These are phyloP conservation scores for Propithecus coquereli DNA, from an alignment of 2,113 vertebrate species.

Conservation along the genomic window DNA sequence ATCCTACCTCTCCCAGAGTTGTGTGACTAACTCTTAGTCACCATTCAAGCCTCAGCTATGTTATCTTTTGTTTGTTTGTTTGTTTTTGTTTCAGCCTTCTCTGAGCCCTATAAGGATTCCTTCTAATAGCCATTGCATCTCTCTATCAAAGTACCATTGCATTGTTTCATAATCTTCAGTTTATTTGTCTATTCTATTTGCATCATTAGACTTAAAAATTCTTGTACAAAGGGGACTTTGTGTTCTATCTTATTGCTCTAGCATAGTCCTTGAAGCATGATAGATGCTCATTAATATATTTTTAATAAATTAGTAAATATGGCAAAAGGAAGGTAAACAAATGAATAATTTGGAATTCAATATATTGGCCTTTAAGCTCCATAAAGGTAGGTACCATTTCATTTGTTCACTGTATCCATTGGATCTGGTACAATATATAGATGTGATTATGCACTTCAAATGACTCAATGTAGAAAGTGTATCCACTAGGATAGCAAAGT, in stretches of 20 bases:
- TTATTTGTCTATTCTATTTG: not conserved
- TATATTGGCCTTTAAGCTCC: not conserved
- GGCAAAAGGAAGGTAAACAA: not conserved
- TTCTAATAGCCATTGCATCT: not conserved
- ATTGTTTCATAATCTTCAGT: not conserved
- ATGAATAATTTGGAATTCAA: not conserved
- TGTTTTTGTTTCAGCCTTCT: not conserved
- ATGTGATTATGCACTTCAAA: not conserved
- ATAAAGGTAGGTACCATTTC: not conserved
- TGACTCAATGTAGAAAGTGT: not conserved
- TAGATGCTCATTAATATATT: not conserved
- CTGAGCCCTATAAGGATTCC: not conserved
- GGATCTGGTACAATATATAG: not conserved
- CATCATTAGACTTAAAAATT: not conserved
- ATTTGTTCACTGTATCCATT: not conserved
- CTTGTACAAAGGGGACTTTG: not conserved
- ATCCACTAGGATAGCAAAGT: not conserved
- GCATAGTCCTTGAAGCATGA: not conserved
- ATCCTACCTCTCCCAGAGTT: not conserved
- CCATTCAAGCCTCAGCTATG: not conserved
- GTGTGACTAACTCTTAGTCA: not conserved
- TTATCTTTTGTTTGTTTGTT: not conserved
- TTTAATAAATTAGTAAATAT: conserved; percentile 20
- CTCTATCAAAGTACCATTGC: not conserved
- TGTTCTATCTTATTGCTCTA: not conserved